Evolutionary conservation across 2,113 vertebrate genomes (phyloP), one percentile per base, ranked within the genome.

Genomic region (Morone chrysops): DNA sequence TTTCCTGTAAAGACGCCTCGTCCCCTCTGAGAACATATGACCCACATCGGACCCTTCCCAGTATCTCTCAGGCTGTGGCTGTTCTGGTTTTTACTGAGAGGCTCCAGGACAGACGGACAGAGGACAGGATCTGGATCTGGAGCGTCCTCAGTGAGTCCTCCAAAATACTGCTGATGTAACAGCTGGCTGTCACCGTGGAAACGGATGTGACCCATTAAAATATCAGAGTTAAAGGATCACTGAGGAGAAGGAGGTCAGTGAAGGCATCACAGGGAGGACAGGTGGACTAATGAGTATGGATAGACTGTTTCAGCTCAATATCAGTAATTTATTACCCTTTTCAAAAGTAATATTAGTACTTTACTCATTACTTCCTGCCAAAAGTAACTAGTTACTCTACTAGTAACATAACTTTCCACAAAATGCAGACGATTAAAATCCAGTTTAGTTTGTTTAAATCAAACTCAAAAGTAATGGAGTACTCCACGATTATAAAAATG

Each of bases 21-120:
- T 47, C 67, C 51, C 53, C 47, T 31, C 75, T 3, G 50, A 82
- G 59, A 18, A 72, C 75, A 70, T 10, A 59, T 75, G 75, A 82
- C 77, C 74, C 81, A 83, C 72, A 75, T 61, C 12, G 0, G 57
- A 53, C 18, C 31, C 31, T 31, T 31, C 54, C 54, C n/a, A 22
- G 56, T 11, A 16, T 68, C 70, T 62, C 78, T 13, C 56, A 12
- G 31, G 16, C 6, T 40, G 66, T 8, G 4, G 57, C 22, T 56
- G 3, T n/a, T 17, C 71, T 48, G 45, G 79, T 75, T 50, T 54
- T 4, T 22, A 25, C 43, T 59, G 53, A 53, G 61, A 43, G 53
- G 18, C 48, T 16, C 13, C 22, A 43, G 51, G 62, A 25, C 10
- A 25, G 25, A 25, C 25, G n/a, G 18, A 22, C 45, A 36, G 40